A percentile compares a stretch with the other conserved stretches of the same genome.
Conservation (phyloP, 2,113 vertebrate species). For the Hippocampus abdominalis region DNA sequence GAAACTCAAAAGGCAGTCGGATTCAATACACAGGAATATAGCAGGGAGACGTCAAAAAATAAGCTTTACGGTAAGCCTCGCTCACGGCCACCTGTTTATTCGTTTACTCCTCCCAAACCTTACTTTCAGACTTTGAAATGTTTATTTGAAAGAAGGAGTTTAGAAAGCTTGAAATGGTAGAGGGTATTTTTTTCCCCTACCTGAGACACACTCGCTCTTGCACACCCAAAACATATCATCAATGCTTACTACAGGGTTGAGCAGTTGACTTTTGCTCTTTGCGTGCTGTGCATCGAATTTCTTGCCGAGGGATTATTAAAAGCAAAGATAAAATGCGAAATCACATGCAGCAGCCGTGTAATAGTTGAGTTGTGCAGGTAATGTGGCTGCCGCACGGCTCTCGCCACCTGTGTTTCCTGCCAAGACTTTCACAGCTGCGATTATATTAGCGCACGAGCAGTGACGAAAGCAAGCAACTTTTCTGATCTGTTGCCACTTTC, state of each 20-base stretch:
- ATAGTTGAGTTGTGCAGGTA: neutral
- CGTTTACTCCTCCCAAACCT: neutral
- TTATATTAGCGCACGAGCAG: neutral
- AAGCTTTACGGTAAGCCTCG: constrained; percentile 49
- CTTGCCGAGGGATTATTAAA: neutral
- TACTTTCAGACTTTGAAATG: neutral
- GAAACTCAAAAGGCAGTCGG: constrained; percentile 62
- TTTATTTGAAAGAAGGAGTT: neutral
- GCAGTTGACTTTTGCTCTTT: neutral
- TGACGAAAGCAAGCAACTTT: constrained; percentile 8
- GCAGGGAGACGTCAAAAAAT: constrained; percentile 19
- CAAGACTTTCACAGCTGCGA: neutral
- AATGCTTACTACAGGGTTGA: neutral
- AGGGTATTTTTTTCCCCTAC: neutral
- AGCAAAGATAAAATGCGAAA: neutral
- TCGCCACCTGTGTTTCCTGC: neutral
- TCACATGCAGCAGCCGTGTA: neutral
- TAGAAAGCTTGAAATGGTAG: neutral
- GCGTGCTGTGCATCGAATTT: neutral
- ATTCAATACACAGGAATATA: constrained; percentile 40
- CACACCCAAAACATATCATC: neutral
- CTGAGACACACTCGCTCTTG: neutral
- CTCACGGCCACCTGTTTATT: constrained; percentile 16
- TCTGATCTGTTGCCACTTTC: neutral
- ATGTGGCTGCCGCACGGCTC: neutral